A percentile compares a stretch with the other conserved stretches of the same genome.
Conservation (phyloP, 2,113 vertebrate species). For the Larimichthys polyactis region DNA sequence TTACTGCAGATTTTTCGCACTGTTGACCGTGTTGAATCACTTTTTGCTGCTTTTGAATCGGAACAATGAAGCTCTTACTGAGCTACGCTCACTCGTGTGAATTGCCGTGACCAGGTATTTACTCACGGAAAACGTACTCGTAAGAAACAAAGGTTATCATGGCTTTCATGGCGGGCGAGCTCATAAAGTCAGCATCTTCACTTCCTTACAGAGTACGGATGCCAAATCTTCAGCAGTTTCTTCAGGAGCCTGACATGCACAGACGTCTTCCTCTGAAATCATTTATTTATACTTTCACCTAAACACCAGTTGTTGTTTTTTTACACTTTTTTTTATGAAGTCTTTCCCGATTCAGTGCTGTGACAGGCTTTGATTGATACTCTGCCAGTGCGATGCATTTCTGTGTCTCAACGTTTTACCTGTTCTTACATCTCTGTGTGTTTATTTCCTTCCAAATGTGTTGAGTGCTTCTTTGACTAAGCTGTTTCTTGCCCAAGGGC, state of each 20-base stretch:
- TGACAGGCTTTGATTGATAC: conserved; percentile 52
- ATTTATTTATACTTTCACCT: conserved; percentile 8
- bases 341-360: conserved; percentile 33
- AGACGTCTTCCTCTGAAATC: background rate
- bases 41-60: background rate
- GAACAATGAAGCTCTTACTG: background rate
- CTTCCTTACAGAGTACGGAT: conserved; percentile 48
- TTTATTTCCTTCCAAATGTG: conserved; percentile 59
- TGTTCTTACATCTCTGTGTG: conserved; percentile 26
- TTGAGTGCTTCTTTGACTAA: conserved; percentile 69
- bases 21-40: background rate
- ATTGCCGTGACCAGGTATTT: background rate
- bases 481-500: conserved; percentile 63
- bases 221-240: conserved; percentile 1
- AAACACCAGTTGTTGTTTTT: background rate
- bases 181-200: conserved; percentile 20
- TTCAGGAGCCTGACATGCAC: conserved; percentile 7
- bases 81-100: background rate
- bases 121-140: background rate
- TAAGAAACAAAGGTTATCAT: background rate
- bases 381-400: conserved; percentile 27
- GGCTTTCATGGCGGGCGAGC: background rate
- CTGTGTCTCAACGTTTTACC: conserved; percentile 52
- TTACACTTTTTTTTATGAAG: conserved; percentile 29
- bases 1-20: conserved; percentile 13